Base-by-base conservation (phyloP, 2,888 invertebrate species). In the Mythimna pallens region DNA sequence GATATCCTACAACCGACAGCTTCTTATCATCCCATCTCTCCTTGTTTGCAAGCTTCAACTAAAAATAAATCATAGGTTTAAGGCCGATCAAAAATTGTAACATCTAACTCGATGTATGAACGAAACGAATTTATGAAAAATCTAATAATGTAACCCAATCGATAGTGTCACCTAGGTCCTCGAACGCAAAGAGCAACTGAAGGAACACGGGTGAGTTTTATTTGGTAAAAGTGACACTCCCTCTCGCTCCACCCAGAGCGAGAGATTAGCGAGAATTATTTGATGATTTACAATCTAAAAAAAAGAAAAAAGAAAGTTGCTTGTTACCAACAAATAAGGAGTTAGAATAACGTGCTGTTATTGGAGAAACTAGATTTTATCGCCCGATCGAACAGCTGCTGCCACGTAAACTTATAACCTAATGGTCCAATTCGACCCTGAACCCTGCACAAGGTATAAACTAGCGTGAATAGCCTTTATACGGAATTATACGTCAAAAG, bases 401-500 rank as follows among this genome's bases (percentile, higher is more conserved):
- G 57, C 14, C 20, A 20, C 40, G 12, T 73, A 61, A 80, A 76
- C 50, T 43, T 36, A 14, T 62, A 80, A 36, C 12, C n/a, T 66
- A 66, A 80, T 20, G 63, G 30, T 75, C 47, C 50, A 14, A 9
- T 64, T 81, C 20, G 55, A 52, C 55, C 68, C 64, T 78, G 68
- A 76, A 68, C 55, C 59, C 40, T 7, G 25, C 5, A 30, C 4
- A 20, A 47, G 22, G 14, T 30, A 20, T 55, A 55, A 61, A 70
- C 34, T 54, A 54, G 25, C 8, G 25, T 14, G 25, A 78, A 58
- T 12, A 58, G 14, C 58, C 12, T 66, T 12, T 22, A 43, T 20
- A 68, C 20, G 17, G 30, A 47, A 67, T 34, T 67, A 22, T 3
- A 43, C 25, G 12, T 22, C 14, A n/a, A 59, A 43, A 43, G 2